phyloP scores from a whole-genome alignment of 1,140 invertebrate genomes.

The Bombyx mori region DNA sequence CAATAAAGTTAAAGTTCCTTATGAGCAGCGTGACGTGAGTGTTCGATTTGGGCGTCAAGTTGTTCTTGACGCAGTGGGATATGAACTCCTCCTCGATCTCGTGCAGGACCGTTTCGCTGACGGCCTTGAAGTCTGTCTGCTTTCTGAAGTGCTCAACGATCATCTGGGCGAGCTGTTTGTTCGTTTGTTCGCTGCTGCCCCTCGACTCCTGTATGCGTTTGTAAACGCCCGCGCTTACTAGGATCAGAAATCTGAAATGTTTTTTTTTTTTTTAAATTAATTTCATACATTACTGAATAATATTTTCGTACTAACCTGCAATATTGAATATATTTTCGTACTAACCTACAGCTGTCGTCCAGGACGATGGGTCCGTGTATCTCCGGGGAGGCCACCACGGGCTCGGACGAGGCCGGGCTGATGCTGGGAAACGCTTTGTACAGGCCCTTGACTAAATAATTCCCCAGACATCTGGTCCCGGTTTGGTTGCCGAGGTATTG shows the following conservation, averaged over 20 bases:
- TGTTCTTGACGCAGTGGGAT: conserved; percentile 81
- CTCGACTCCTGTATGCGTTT: conserved; percentile 85
- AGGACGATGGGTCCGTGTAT: conserved; percentile 85
- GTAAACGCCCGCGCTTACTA: conserved; percentile 89
- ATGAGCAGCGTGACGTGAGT: conserved; percentile 82
- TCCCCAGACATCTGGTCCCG: conserved; percentile 88
- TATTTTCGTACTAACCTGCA: conserved; percentile 54
- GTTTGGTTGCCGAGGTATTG: conserved; percentile 78
- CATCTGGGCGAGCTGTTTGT: conserved; percentile 84
- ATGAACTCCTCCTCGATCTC: conserved; percentile 89
- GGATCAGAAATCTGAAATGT: conserved; percentile 78
- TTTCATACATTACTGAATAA: too few species aligned
- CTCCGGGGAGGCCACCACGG: conserved; percentile 87
- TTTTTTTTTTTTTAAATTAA: neutral
- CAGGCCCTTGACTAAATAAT: conserved; percentile 89
- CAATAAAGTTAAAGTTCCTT: conserved; percentile 87
- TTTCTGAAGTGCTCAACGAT: conserved; percentile 86
- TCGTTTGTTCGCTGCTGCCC: conserved; percentile 83
- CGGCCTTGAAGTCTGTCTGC: conserved; percentile 84
- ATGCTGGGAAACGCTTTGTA: conserved; percentile 88
- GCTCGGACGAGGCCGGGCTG: conserved; percentile 78
- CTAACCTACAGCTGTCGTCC: conserved; percentile 81
- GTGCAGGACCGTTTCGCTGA: conserved; percentile 90
- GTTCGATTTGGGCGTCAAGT: conserved; percentile 62
- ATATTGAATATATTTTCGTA: neutral